Evolutionary conservation across 2,888 invertebrate species (phyloP), one percentile per base, ranked within the genome.

Genomic region (Calephelis perditalis): DNA sequence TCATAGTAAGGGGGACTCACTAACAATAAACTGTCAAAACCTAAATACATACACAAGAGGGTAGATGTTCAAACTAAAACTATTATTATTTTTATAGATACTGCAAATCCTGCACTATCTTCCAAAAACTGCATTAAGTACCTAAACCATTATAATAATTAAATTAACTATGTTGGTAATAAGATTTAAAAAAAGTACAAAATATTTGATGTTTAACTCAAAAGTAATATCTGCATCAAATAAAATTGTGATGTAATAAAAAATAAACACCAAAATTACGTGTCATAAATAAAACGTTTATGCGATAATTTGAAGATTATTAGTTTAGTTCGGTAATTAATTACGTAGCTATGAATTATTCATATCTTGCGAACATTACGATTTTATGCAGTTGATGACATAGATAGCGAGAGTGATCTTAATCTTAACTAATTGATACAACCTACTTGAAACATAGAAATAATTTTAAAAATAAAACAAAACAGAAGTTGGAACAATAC

Each of bases 351-450:
- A 70, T 70, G 64, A 66, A 71, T 72, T 64, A 71, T 68, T 71
- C 67, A 68, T 67, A 65, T 58, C 55, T 60, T 59, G 57, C 52
- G 56, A 67, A 62, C 63, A 62, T 65, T 69, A 65, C 68, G 62
- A 68, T 71, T 74, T 72, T 74, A 76, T 69, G 73, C 73, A 67
- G 69, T 62, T 75, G 72, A 72, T 75, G 72, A 72, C 66, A 68
- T 66, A 70, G 75, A 80, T 75, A 79, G 75, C 67, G 71, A 77
- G 68, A 70, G 65, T 67, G 65, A 63, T 63, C 45, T 59, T 61
- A 59, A 64, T 65, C 65, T 61, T 57, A 45, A 60, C 63, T 60
- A 65, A 65, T 63, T 65, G 61, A 54, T 55, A 61, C 57, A 58
- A 44, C 40, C 59, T 58, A 54, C 8, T 54, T 40, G 56, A 26